Conservation (phyloP, 2,113 vertebrate species). For the Nesoenas mayeri region DNA sequence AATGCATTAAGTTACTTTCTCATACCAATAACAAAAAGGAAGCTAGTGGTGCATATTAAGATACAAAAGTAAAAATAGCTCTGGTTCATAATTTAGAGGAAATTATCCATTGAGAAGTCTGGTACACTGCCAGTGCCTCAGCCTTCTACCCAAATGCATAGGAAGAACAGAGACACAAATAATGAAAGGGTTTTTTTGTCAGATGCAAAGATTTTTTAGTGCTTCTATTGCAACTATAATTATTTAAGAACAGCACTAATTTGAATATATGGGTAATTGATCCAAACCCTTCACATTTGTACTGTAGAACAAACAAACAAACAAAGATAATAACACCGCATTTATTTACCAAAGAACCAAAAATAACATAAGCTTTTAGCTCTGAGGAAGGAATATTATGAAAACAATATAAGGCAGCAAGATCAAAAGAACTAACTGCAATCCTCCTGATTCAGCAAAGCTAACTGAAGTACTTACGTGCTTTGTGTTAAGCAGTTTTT, state of each 20-base stretch:
- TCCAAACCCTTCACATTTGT: neutral
- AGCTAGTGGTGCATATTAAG: neutral
- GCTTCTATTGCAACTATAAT: neutral
- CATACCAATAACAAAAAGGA: neutral
- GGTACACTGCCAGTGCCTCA: constrained; percentile 21
- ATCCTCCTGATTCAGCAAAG: neutral
- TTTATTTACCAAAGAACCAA: neutral
- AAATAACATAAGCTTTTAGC: neutral
- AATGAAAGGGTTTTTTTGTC: neutral
- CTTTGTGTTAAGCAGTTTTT: neutral
- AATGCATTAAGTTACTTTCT: constrained; percentile 4
- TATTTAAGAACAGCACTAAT: constrained; percentile 1
- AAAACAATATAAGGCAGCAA: neutral
- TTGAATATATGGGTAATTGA: neutral
- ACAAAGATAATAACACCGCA: neutral
- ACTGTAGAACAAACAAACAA: neutral
- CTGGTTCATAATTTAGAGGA: constrained; percentile 28
- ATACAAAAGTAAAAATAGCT: constrained; percentile 44
- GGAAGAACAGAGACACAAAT: neutral
- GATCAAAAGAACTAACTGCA: neutral
- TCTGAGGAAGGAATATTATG: neutral
- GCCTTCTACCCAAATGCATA: neutral
- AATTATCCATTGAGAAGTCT: constrained; percentile 40
- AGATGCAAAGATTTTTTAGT: neutral
- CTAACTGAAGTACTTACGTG: neutral